phyloP scores from a whole-genome alignment of 2,888 invertebrate species.

The Acleris sparsana region DNA sequence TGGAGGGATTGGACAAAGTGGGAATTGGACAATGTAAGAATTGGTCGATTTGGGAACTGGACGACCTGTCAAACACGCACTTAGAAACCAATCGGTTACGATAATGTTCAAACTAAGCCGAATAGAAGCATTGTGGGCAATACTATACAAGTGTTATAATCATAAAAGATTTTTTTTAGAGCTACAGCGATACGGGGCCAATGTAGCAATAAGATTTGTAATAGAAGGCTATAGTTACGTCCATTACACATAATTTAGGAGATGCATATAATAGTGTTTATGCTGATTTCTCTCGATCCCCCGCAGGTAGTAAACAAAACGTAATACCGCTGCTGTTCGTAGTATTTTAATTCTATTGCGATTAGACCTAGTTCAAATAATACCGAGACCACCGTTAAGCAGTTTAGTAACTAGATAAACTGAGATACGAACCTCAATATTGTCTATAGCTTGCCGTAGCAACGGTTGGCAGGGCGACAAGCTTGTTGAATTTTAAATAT shows the following conservation, averaged over 20 bases:
- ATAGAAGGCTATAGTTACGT: too few relatives aligned
- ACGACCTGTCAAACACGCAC: too few relatives aligned
- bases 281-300: conserved; percentile 16
- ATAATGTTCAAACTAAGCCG: too few relatives aligned
- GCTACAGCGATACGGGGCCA: too few relatives aligned
- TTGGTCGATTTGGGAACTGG: too few relatives aligned
- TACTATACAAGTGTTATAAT: too few relatives aligned
- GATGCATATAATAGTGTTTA: conserved; percentile 17
- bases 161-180: too few relatives aligned
- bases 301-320: neutral
- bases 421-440: neutral
- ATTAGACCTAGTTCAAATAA: neutral
- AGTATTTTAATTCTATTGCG: conserved; percentile 13
- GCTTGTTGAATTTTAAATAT: conserved; percentile 13
- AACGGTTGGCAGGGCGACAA: conserved; percentile 20
- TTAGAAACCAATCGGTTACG: too few relatives aligned
- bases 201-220: too few relatives aligned
- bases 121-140: too few relatives aligned
- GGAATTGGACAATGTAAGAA: too few relatives aligned
- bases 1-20: too few relatives aligned
- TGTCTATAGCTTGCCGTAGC: neutral
- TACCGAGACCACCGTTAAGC: neutral
- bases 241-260: neutral
- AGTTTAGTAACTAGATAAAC: neutral
- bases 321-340: neutral